phyloP scores from a whole-genome alignment of 2,888 invertebrate genomes.

The Seira musarum region DNA sequence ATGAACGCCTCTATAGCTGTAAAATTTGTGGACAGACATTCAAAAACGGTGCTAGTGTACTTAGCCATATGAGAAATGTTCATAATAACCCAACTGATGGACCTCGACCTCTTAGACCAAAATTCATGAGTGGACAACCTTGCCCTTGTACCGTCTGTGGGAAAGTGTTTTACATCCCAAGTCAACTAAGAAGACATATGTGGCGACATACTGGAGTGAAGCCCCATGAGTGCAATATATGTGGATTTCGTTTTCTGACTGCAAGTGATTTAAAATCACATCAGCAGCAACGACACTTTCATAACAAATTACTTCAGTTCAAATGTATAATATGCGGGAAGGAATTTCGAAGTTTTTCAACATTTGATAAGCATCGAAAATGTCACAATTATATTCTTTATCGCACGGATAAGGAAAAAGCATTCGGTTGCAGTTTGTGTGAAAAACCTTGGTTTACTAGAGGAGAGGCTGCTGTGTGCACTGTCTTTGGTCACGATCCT shows the following conservation, averaged over 20 bases:
- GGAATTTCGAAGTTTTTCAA: background rate
- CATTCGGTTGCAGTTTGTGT: constrained; percentile 30
- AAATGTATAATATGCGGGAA: constrained; percentile 27
- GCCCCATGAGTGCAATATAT: background rate
- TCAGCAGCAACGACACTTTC: background rate
- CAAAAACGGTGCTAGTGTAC: background rate
- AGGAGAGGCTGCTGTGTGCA: constrained; percentile 25
- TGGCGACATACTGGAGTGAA: constrained; percentile 12
- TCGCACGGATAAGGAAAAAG: constrained; percentile 7
- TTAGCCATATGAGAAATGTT: background rate
- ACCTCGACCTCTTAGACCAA: constrained; percentile 2
- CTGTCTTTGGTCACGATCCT: constrained; percentile 26
- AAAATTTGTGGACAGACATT: constrained; percentile 9
- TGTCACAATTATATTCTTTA: background rate
- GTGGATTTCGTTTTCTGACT: background rate
- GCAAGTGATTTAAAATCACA: background rate
- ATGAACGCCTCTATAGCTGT: background rate
- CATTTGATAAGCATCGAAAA: constrained; percentile 14
- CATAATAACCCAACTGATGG: background rate
- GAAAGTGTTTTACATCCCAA: background rate
- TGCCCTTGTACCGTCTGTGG: constrained; percentile 17
- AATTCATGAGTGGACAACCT: background rate
- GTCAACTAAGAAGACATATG: constrained; percentile 13
- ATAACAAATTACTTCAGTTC: background rate
- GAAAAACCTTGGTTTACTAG: constrained; percentile 24